phyloP scores from a whole-genome alignment of 2,888 invertebrate genomes.

The Limnephilus auricula region DNA sequence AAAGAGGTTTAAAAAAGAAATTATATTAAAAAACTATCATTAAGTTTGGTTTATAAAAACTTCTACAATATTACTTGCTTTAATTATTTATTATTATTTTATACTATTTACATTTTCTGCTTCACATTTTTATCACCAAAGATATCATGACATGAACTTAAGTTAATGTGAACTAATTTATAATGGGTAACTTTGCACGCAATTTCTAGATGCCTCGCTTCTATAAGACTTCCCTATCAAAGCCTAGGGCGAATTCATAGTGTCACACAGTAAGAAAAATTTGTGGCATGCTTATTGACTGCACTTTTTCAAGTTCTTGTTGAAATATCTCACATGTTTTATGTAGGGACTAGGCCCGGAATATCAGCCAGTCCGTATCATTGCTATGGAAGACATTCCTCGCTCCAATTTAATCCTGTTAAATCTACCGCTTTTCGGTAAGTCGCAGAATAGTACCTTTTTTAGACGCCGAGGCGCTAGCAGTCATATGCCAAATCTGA shows the following conservation, averaged over 20 bases:
- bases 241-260: neutral
- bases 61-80: neutral
- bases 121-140: conserved; percentile 37
- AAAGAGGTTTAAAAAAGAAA: neutral
- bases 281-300: neutral
- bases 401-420: no score
- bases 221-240: no score
- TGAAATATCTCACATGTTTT: no score
- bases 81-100: neutral
- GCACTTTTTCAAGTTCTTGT: neutral
- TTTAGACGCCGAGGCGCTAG: no score
- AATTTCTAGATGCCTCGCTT: neutral
- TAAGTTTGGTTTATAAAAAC: neutral
- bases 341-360: neutral
- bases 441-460: no score
- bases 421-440: no score
- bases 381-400: no score
- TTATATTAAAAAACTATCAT: neutral
- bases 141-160: neutral
- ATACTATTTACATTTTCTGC: conserved; percentile 35
- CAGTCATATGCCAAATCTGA: no score
- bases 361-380: no score
- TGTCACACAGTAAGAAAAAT: neutral
- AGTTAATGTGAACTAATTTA: neutral
- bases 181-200: neutral